Evolutionary conservation across 2,113 vertebrate genomes (phyloP).

Genomic region (Poeciliopsis retropinna): DNA sequence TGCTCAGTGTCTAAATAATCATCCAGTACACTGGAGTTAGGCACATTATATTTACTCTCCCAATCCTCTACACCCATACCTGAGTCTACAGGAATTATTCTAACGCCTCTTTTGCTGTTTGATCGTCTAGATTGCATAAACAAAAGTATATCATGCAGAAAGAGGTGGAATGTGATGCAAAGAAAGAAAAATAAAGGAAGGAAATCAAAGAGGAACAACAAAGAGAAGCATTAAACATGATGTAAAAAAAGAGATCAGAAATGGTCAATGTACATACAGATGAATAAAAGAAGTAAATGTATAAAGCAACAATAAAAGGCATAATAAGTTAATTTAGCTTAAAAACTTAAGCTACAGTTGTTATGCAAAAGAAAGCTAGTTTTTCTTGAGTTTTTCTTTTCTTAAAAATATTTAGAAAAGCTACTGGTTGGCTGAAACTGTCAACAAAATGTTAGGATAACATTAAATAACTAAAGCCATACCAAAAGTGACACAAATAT

Average conservation of each 20-base stretch:
- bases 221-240: conserved; percentile 38
- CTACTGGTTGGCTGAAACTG: background rate
- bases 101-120: conserved; percentile 81
- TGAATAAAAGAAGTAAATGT: background rate
- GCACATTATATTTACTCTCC: conserved; percentile 83
- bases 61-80: conserved; percentile 87
- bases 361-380: background rate
- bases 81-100: conserved; percentile 87
- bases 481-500: background rate
- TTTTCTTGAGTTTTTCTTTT: background rate
- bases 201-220: conserved; percentile 15
- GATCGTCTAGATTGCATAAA: conserved; percentile 68
- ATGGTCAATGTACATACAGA: conserved; percentile 14
- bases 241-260: conserved; percentile 1
- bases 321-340: background rate
- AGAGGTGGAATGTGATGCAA: conserved; percentile 53
- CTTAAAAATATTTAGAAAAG: background rate
- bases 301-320: background rate
- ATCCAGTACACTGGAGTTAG: conserved; percentile 83
- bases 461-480: background rate
- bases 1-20: conserved; percentile 85
- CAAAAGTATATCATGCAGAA: conserved; percentile 59
- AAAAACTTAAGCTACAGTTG: background rate
- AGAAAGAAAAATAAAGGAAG: conserved; percentile 53
- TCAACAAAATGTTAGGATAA: background rate